A percentile compares a stretch with the other conserved stretches of the same genome.
Evolutionary conservation across 2,113 vertebrate genomes (phyloP).

Genomic region (Brevimyrus niger): DNA sequence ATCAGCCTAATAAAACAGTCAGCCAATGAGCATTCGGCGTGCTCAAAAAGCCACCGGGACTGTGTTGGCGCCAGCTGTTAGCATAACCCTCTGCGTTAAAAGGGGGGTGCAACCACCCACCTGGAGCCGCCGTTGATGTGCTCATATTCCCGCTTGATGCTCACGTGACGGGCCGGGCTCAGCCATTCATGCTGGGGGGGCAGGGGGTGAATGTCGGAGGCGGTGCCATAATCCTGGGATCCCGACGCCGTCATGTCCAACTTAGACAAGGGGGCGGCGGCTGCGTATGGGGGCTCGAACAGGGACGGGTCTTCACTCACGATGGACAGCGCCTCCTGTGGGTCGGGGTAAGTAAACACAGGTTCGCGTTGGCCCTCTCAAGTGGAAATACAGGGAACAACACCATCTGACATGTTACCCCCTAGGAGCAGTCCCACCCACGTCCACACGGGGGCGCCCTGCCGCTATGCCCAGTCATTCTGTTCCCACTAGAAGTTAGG

Average conservation of each 20-base stretch:
- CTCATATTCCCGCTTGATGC: constrained; percentile 92
- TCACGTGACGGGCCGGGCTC: constrained; percentile 81
- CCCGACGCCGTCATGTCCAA: constrained; percentile 97
- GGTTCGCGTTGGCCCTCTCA: background rate
- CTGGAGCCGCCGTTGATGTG: constrained; percentile 88
- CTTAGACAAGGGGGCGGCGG: constrained; percentile 86
- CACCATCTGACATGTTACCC: background rate
- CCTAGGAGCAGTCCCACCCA: background rate
- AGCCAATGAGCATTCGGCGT: background rate
- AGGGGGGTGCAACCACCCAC: constrained; percentile 45
- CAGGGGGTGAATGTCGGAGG: constrained; percentile 92
- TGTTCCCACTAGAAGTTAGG: background rate
- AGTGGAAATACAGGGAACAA: background rate
- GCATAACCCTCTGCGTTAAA: background rate
- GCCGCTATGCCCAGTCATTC: background rate
- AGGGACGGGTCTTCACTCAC: constrained; percentile 99
- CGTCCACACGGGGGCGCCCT: background rate
- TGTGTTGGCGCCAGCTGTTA: background rate
- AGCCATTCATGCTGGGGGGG: constrained; percentile 96
- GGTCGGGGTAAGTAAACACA: constrained; percentile 1
- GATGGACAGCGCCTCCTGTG: constrained; percentile 96
- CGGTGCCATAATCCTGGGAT: constrained; percentile 87
- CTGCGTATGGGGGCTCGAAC: constrained; percentile 88
- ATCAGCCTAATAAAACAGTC: background rate
- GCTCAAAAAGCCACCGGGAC: background rate